These are phyloP conservation scores for Ursus arctos DNA, from an alignment of 2,113 vertebrate species.

Conservation along the genomic window DNA sequence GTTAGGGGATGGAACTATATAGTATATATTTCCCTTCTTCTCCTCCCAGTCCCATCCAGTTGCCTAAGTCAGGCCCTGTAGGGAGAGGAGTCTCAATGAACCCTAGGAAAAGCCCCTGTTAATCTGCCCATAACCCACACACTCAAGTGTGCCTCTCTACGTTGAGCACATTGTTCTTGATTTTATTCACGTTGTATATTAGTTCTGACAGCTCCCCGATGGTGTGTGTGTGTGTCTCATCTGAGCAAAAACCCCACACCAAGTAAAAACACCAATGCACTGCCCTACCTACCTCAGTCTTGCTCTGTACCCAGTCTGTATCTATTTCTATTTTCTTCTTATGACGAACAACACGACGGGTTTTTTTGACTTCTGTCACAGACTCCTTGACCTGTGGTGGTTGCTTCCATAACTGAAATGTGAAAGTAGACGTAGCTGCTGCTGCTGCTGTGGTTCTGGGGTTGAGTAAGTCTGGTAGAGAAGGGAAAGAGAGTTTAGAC, in stretches of 20 bases:
- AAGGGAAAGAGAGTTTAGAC: conserved; percentile 16
- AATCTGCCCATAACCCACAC: not conserved
- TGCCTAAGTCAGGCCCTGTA: not conserved
- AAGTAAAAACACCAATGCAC: not conserved
- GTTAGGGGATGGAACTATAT: not conserved
- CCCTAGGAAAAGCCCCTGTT: not conserved
- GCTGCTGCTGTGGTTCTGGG: rapidly evolving
- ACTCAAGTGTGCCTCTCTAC: not conserved
- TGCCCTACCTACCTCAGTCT: not conserved
- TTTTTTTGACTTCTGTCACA: rapidly evolving
- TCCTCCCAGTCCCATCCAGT: not conserved
- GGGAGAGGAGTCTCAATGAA: not conserved
- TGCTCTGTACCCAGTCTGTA: not conserved
- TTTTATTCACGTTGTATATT: not conserved
- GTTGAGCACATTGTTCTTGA: not conserved
- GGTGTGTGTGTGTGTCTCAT: not conserved
- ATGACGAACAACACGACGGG: rapidly evolving
- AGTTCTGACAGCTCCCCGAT: not conserved
- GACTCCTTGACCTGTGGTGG: not conserved
- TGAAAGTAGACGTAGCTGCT: rapidly evolving
- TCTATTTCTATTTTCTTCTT: not conserved
- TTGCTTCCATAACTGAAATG: not conserved
- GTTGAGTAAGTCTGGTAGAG: not conserved
- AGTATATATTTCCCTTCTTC: not conserved
- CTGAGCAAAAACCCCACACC: not conserved